phyloP scores from a whole-genome alignment of 2,797 vertebrate genomes.

The Notamacropus eugenii region DNA sequence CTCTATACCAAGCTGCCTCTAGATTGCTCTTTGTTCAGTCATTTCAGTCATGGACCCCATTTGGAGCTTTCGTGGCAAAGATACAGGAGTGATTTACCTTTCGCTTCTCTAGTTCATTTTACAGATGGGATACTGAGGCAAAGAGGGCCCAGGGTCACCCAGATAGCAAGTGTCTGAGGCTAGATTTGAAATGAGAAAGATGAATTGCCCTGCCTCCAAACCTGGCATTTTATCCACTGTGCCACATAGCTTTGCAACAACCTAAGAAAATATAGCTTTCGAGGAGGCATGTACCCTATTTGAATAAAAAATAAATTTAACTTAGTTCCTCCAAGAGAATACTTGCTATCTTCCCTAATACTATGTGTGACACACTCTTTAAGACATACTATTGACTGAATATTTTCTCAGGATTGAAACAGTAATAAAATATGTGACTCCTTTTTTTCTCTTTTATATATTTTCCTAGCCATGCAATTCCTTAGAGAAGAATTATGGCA shows the following conservation, averaged over 20 bases:
- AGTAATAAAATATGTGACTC: background rate
- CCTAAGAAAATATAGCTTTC: background rate
- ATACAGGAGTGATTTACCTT: background rate
- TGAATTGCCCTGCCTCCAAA: background rate
- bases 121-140: background rate
- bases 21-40: background rate
- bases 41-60: background rate
- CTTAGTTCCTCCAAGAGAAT: background rate
- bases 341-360: background rate
- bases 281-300: background rate
- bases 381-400: fast-evolving
- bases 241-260: background rate
- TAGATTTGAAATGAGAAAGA: background rate
- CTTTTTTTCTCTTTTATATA: background rate
- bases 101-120: background rate
- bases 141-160: background rate
- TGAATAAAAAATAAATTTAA: background rate
- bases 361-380: background rate
- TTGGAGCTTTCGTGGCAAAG: background rate
- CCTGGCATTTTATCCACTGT: background rate
- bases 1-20: no score
- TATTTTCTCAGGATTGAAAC: background rate
- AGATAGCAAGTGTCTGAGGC: background rate
- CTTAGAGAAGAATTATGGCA: background rate
- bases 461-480: background rate